Evolutionary conservation across 1,140 invertebrate species (phyloP).

Genomic region (Bombus sylvicola): DNA sequence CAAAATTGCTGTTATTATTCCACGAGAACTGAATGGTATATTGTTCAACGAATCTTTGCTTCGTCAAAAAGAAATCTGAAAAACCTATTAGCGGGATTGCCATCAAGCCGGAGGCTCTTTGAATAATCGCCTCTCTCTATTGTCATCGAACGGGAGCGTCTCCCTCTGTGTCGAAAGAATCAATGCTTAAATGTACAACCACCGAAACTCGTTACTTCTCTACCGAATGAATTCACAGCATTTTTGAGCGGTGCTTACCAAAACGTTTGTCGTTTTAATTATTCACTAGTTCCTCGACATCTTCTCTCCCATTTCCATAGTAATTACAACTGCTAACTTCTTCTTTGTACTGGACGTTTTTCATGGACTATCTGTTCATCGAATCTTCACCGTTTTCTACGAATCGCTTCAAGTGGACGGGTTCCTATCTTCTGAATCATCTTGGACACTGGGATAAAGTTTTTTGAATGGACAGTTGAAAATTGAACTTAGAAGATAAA

Average conservation of each 20-base stretch:
- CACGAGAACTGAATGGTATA: not conserved
- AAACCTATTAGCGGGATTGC: slow-evolving; percentile 12
- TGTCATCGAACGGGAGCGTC: slow-evolving; percentile 5
- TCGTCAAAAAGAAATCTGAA: not conserved
- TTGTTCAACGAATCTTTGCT: not conserved
- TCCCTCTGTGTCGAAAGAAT: slow-evolving; percentile 38
- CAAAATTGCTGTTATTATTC: not conserved
- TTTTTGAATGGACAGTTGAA: not conserved
- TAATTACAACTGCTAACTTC: not conserved
- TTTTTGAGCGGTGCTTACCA: slow-evolving; percentile 44
- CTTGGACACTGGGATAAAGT: not conserved
- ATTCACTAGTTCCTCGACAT: slow-evolving; percentile 45
- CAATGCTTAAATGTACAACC: slow-evolving; percentile 56
- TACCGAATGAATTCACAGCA: slow-evolving; percentile 15
- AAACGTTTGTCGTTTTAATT: slow-evolving; percentile 54
- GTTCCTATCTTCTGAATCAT: not conserved
- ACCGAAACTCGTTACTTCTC: slow-evolving; percentile 35
- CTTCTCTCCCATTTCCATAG: slow-evolving; percentile 56
- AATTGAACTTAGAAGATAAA: not conserved
- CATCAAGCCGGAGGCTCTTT: not conserved
- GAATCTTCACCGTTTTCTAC: not conserved
- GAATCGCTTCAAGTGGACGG: not conserved
- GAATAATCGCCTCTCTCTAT: slow-evolving; percentile 16
- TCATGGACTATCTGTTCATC: not conserved
- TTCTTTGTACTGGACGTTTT: not conserved